Evolutionary conservation across 2,113 vertebrate genomes (phyloP).

Genomic region (Nanorana parkeri): DNA sequence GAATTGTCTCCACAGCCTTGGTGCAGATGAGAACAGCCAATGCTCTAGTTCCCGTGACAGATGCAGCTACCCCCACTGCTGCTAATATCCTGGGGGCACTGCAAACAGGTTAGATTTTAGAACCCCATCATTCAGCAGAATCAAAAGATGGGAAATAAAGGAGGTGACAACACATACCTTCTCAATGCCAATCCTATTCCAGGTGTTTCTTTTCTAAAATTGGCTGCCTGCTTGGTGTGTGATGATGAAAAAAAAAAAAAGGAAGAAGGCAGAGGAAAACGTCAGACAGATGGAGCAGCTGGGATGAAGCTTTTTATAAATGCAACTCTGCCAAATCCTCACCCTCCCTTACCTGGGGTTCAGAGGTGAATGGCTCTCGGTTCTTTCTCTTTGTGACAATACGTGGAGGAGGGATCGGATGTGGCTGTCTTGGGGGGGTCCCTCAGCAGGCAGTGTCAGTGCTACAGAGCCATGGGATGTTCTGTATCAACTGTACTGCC

Average conservation of each 20-base stretch:
- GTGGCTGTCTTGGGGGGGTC: slow-evolving; percentile 39
- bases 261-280: slow-evolving; percentile 23
- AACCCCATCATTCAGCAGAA: neutral
- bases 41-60: slow-evolving; percentile 20
- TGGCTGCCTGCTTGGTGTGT: slow-evolving; percentile 23
- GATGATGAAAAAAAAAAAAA: neutral
- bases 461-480: slow-evolving; percentile 51
- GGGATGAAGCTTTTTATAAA: slow-evolving; percentile 33
- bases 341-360: slow-evolving; percentile 39
- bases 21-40: slow-evolving; percentile 26
- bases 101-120: slow-evolving; percentile 16
- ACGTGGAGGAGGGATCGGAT: slow-evolving; percentile 35
- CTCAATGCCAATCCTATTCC: slow-evolving; percentile 15
- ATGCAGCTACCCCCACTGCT: slow-evolving; percentile 37
- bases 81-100: slow-evolving; percentile 30
- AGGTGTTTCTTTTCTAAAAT: slow-evolving; percentile 16
- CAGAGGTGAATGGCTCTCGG: slow-evolving; percentile 30
- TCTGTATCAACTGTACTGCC: slow-evolving; percentile 40
- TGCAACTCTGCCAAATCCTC: slow-evolving; percentile 22
- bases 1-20: slow-evolving; percentile 9
- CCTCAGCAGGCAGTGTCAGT: slow-evolving; percentile 50
- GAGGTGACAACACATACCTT: slow-evolving; percentile 32
- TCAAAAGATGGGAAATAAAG: neutral
- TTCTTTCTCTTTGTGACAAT: slow-evolving; percentile 25
- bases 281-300: slow-evolving; percentile 50